These are phyloP conservation scores for Dicrostonyx torquatus DNA, from an alignment of 2,797 vertebrate genomes.

Conservation along the genomic window DNA sequence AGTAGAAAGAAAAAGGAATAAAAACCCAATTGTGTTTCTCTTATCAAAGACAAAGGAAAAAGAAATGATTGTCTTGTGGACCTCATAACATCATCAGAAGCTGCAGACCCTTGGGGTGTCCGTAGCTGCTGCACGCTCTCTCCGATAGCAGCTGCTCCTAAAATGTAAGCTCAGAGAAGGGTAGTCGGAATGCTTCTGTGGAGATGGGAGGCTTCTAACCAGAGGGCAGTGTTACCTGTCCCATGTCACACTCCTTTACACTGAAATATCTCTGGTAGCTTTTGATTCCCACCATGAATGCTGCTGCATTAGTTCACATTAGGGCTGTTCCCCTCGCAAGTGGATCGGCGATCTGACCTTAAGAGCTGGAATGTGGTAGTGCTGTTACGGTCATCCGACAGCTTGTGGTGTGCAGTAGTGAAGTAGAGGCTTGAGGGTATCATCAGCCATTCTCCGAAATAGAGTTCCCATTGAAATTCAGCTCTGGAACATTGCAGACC, in stretches of 20 bases:
- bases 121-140: neutral
- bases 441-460: neutral
- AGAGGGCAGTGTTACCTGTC: neutral
- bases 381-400: neutral
- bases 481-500: neutral
- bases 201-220: neutral
- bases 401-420: neutral
- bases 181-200: neutral
- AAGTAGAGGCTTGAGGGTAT: neutral
- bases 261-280: neutral
- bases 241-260: neutral
- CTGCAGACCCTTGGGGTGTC: neutral
- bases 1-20: neutral
- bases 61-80: neutral
- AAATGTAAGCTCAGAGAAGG: neutral
- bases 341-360: neutral
- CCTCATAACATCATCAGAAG: neutral
- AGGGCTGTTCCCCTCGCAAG: neutral
- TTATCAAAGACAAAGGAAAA: neutral
- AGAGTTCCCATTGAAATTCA: neutral
- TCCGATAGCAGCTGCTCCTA: neutral
- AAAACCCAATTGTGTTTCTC: neutral
- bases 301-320: neutral
- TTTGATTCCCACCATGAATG: neutral
- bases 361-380: neutral